These are phyloP conservation scores for Drosophila macrospina DNA, from an alignment of 2,888 invertebrate species.

Conservation along the genomic window DNA sequence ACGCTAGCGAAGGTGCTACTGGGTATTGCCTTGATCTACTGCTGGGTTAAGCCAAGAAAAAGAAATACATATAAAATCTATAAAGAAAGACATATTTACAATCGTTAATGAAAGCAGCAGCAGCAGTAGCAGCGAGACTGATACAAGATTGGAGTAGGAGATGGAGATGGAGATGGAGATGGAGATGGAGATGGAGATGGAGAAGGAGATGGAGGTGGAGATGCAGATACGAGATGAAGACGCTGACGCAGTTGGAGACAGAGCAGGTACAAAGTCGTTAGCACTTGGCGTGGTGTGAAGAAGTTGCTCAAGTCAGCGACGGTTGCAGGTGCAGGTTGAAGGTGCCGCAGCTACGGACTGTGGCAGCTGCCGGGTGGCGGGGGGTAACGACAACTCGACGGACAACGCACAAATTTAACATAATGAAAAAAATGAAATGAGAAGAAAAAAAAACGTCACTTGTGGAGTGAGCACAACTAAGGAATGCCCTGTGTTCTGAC, in stretches of 20 bases:
- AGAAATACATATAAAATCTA: not conserved
- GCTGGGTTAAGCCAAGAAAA: not conserved
- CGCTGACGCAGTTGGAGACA: conserved; percentile 10
- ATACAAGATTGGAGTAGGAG: conserved; percentile 25
- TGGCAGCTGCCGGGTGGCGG: conserved; percentile 4
- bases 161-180: conserved; percentile 7
- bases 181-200: conserved; percentile 10
- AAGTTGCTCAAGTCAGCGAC: conserved; percentile 61
- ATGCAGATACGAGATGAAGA: conserved; percentile 6
- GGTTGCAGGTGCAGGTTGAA: conserved; percentile 23
- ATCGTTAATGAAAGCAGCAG: conserved; percentile 16
- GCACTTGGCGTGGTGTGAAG: conserved; percentile 77
- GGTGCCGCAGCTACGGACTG: not conserved
- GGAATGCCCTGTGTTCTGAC: conserved; percentile 3
- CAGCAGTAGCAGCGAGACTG: conserved; percentile 15
- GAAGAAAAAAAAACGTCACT: conserved; percentile 7
- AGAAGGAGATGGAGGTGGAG: not conserved
- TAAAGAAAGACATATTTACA: conserved; percentile 7
- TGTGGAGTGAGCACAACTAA: not conserved
- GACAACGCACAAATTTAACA: conserved; percentile 59
- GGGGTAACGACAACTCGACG: conserved; percentile 26
- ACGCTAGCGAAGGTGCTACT: conserved; percentile 1
- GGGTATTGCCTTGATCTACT: conserved; percentile 2
- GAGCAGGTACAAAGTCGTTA: conserved; percentile 78
- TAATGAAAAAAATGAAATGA: conserved; percentile 25